phyloP scores from a whole-genome alignment of 2,888 invertebrate genomes.

The Cosmia trapezina region DNA sequence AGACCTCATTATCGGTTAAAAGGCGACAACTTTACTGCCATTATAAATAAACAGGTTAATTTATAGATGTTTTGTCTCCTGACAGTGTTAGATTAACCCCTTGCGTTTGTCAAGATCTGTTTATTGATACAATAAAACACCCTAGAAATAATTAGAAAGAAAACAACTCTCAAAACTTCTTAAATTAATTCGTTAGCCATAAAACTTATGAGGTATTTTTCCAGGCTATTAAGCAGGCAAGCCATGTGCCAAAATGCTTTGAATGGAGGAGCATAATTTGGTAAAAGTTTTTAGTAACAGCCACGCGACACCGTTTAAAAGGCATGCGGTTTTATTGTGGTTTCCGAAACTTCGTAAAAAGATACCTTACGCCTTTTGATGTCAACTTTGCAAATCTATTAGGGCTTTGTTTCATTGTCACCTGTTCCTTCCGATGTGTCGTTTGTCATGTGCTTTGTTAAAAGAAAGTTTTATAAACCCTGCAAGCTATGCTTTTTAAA shows the following conservation, averaged over 20 bases:
- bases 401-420: conserved; percentile 80
- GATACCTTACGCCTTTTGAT: conserved; percentile 76
- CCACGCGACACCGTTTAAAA: conserved; percentile 83
- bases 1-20: conserved; percentile 79
- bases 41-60: conserved; percentile 81
- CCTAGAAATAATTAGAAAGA: conserved; percentile 53
- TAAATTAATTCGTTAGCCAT: conserved; percentile 59
- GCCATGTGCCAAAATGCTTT: conserved; percentile 77
- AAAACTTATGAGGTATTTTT: conserved; percentile 61
- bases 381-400: conserved; percentile 82
- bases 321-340: conserved; percentile 86
- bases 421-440: conserved; percentile 70
- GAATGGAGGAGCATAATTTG: conserved; percentile 75
- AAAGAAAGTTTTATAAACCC: conserved; percentile 66
- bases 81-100: conserved; percentile 73
- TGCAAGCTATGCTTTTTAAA: conserved; percentile 38
- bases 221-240: conserved; percentile 73
- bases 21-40: conserved; percentile 82
- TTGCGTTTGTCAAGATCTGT: conserved; percentile 75
- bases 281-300: conserved; percentile 79
- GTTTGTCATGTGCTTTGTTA: conserved; percentile 71
- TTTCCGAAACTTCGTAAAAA: conserved; percentile 82
- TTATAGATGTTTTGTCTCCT: conserved; percentile 81
- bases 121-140: conserved; percentile 77
- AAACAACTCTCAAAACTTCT: conserved; percentile 27